phyloP scores from a whole-genome alignment of 2,888 invertebrate genomes.

The Caenorhabditis imperialis region DNA sequence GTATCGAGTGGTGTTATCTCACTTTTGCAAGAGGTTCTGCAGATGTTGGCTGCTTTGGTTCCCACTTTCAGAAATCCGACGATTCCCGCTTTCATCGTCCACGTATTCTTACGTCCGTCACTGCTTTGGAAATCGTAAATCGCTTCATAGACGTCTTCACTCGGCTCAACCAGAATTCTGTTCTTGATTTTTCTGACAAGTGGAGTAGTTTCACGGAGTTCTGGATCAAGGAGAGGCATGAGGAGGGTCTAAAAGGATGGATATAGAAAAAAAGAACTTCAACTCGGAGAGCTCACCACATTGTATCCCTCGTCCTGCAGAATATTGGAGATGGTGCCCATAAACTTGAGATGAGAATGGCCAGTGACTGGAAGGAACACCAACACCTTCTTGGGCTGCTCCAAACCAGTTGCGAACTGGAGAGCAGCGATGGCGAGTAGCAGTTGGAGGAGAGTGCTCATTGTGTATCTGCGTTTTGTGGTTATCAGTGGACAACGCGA shows the following conservation, averaged over 20 bases:
- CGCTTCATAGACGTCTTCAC: constrained; percentile 30
- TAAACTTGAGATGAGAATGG: constrained; percentile 41
- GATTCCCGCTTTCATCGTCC: constrained; percentile 41
- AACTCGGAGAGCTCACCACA: constrained; percentile 18
- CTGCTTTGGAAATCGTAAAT: constrained; percentile 18
- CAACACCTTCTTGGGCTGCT: constrained; percentile 27
- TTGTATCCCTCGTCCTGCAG: constrained; percentile 49
- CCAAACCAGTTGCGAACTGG: neutral
- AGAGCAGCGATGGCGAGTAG: constrained; percentile 2
- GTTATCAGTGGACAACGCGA: constrained; percentile 33
- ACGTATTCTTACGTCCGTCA: constrained; percentile 36
- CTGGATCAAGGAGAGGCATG: constrained; percentile 37
- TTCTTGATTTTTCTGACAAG: constrained; percentile 37
- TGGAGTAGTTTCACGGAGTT: constrained; percentile 37
- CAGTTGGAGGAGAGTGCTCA: constrained; percentile 30
- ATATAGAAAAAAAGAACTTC: neutral
- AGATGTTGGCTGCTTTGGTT: constrained; percentile 32
- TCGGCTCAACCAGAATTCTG: constrained; percentile 30
- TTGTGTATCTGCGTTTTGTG: no score
- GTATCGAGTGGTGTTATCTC: constrained; percentile 1
- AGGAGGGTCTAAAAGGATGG: constrained; percentile 47
- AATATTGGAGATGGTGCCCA: constrained; percentile 39
- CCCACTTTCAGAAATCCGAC: constrained; percentile 43
- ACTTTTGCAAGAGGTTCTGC: constrained; percentile 45
- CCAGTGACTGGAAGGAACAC: constrained; percentile 34